Conservation (phyloP, 2,113 vertebrate species). For the Spea bombifrons region DNA sequence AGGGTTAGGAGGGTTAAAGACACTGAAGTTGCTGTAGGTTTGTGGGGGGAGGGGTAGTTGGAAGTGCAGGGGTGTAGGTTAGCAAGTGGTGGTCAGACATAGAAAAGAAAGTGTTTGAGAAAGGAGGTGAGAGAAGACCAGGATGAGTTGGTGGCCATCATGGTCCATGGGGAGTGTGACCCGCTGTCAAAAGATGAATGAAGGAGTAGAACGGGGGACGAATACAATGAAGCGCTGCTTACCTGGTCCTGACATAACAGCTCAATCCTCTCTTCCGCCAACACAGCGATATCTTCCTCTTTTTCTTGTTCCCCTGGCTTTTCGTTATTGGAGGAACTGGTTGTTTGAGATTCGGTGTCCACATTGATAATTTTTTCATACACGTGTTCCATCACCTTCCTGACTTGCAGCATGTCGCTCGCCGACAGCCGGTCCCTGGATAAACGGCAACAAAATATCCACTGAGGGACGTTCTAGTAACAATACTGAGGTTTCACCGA, state of each 20-base stretch:
- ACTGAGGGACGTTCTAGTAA: background rate
- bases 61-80: no score
- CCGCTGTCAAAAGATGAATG: no score
- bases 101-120: no score
- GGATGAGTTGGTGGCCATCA: no score
- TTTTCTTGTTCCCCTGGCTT: slow-evolving; percentile 94
- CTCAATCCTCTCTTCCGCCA: slow-evolving; percentile 97
- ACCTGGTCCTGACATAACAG: slow-evolving; percentile 98
- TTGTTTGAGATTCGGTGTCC: slow-evolving; percentile 95
- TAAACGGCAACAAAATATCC: background rate
- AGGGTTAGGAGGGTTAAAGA: no score
- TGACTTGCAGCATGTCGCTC: slow-evolving; percentile 97
- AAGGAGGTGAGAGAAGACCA: no score
- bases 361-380: slow-evolving; percentile 98
- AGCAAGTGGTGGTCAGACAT: no score
- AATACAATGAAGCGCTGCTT: background rate
- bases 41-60: no score
- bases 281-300: slow-evolving; percentile 93
- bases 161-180: no score
- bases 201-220: no score
- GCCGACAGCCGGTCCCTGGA: slow-evolving; percentile 90
- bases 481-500: no score
- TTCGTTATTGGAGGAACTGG: slow-evolving; percentile 91
- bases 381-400: slow-evolving; percentile 97
- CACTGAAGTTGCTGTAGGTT: no score